Percentiles rank a stretch among this genome's conserved stretches.
Evolutionary conservation across 2,888 invertebrate species (phyloP).

Genomic region (Tribolium freemani): DNA sequence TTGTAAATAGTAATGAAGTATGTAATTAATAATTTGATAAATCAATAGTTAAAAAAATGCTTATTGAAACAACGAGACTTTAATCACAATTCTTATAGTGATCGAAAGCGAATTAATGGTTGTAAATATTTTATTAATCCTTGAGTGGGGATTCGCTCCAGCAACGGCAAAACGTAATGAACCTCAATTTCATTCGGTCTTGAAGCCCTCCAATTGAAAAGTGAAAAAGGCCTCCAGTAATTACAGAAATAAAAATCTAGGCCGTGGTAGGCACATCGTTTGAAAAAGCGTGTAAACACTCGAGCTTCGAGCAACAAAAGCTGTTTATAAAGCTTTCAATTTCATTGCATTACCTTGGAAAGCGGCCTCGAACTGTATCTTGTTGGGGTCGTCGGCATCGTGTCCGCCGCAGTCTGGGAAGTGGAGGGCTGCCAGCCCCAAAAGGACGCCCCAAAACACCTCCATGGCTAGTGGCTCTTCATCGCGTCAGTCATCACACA

Average conservation of each 20-base stretch:
- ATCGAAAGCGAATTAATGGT: too few species aligned
- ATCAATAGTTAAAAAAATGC: too few species aligned
- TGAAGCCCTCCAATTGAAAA: not conserved
- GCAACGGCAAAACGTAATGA: too few species aligned
- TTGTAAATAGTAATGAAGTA: too few species aligned
- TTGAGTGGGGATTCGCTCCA: too few species aligned
- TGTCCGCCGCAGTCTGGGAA: constrained; percentile 51
- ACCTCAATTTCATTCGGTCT: too few species aligned
- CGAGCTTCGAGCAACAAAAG: constrained; percentile 23
- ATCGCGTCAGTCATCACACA: constrained; percentile 50
- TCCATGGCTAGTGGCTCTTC: constrained; percentile 49
- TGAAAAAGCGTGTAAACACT: constrained; percentile 38
- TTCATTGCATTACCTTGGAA: constrained; percentile 71
- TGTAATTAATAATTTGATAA: too few species aligned
- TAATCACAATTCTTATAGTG: too few species aligned
- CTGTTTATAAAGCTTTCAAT: constrained; percentile 25
- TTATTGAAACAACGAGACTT: too few species aligned
- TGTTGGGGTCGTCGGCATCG: constrained; percentile 64
- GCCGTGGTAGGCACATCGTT: not conserved
- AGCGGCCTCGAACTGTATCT: constrained; percentile 74
- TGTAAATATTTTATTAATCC: too few species aligned
- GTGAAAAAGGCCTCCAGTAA: constrained; percentile 6
- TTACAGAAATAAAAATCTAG: constrained; percentile 16
- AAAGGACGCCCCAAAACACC: constrained; percentile 54
- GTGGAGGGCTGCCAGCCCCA: constrained; percentile 52